phyloP scores from a whole-genome alignment of 2,888 invertebrate species.

The Ctenicera cuprea region DNA sequence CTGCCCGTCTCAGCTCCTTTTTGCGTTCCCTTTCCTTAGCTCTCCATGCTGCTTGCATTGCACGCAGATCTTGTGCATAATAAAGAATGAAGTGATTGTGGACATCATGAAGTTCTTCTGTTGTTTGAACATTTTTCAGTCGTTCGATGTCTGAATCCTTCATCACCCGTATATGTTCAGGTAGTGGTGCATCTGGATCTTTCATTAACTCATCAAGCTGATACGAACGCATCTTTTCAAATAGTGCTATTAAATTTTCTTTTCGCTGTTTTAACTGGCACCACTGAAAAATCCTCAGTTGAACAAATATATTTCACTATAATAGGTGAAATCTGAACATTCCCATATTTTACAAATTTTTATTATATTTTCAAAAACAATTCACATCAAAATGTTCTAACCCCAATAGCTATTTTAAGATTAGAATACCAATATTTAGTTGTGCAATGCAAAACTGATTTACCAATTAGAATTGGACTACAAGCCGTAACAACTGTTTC shows the following conservation, averaged over 20 bases:
- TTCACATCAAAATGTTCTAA: too few species aligned
- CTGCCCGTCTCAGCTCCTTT: constrained; percentile 73
- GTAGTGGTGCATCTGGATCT: constrained; percentile 88
- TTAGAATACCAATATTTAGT: too few species aligned
- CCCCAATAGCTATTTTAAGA: too few species aligned
- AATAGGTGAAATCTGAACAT: too few species aligned
- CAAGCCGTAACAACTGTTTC: too few species aligned
- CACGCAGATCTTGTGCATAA: constrained; percentile 89
- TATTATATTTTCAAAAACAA: too few species aligned
- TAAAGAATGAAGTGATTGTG: constrained; percentile 95
- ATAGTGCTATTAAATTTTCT: constrained; percentile 85
- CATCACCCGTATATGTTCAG: constrained; percentile 88
- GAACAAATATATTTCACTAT: too few species aligned
- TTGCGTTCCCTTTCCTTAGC: constrained; percentile 80
- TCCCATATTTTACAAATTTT: too few species aligned
- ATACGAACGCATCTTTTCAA: constrained; percentile 94
- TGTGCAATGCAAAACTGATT: too few species aligned
- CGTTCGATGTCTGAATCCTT: constrained; percentile 90
- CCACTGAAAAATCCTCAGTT: constrained; percentile 77
- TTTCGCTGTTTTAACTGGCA: constrained; percentile 92
- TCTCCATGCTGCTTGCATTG: constrained; percentile 86
- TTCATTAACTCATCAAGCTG: constrained; percentile 89
- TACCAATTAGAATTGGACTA: too few species aligned
- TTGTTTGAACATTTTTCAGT: constrained; percentile 84
- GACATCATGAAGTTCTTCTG: constrained; percentile 94